These are phyloP conservation scores for Agelaius tricolor DNA, from an alignment of 2,113 vertebrate species.

Conservation along the genomic window DNA sequence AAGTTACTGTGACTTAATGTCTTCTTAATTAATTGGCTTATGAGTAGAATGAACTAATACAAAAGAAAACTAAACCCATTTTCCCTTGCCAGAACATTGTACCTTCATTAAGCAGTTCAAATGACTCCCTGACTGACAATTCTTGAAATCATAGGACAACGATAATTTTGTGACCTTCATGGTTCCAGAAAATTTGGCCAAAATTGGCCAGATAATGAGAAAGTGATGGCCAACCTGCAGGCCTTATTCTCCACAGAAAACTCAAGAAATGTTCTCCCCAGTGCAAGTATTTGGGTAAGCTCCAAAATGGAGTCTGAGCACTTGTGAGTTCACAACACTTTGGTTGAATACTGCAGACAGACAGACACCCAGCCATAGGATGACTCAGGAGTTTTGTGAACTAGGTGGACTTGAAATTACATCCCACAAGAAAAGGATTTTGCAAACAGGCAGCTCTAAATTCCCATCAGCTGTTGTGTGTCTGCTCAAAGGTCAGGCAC, in stretches of 20 bases:
- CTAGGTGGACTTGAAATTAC: not conserved
- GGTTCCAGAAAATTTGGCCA: not conserved
- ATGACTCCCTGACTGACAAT: accelerated
- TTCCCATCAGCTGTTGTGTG: not conserved
- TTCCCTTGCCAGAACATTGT: not conserved
- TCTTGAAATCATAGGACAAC: not conserved
- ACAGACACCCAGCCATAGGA: not conserved
- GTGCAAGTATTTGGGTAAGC: not conserved
- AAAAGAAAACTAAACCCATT: not conserved
- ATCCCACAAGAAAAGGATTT: not conserved
- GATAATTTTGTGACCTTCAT: not conserved
- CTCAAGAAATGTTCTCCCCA: not conserved
- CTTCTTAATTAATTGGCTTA: not conserved
- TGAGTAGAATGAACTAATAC: not conserved
- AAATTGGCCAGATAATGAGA: not conserved
- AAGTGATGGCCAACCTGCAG: not conserved
- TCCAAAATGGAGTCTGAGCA: not conserved
- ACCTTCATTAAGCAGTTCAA: not conserved
- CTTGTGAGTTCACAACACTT: not conserved
- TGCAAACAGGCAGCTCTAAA: not conserved
- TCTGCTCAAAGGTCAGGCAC: not conserved
- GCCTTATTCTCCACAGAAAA: not conserved
- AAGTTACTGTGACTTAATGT: not conserved
- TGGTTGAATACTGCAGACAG: not conserved
- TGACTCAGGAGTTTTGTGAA: not conserved